Evolutionary conservation across 2,888 invertebrate genomes (phyloP), one percentile per base, ranked within the genome.

Genomic region (Ryuthela nishihirai): DNA sequence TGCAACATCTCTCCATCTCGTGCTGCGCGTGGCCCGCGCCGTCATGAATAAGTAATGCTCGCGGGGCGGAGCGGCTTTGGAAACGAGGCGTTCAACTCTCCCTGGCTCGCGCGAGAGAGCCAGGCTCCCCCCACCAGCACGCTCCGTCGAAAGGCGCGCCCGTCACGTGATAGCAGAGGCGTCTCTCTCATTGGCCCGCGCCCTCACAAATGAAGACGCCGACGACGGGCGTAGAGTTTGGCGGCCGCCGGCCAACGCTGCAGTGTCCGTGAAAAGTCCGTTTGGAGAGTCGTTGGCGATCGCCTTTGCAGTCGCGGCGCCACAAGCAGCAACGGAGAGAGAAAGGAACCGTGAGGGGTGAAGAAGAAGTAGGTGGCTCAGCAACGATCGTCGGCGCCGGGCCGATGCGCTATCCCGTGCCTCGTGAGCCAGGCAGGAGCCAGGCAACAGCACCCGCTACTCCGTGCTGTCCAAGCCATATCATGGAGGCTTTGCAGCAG

Each of bases 31-130:
- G n/a, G n/a, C n/a, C n/a, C n/a, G n/a, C n/a, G n/a, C n/a, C n/a
- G n/a, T 59, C 53, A 53, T 59, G 53, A 59, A 59, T 59, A 59
- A 45, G 52, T 59, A 53, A 59, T 59, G 59, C 29, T 10, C 12
- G 7, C 12, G 20, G 35, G 59, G 59, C 12, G 59, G 59, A 44
- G 53, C 48, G 10, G 15, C n/a, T n/a, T n/a, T n/a, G n/a, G n/a
- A n/a, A n/a, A n/a, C n/a, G n/a, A n/a, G n/a, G n/a, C n/a, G n/a
- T n/a, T n/a, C n/a, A n/a, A n/a, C n/a, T n/a, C n/a, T n/a, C n/a
- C n/a, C n/a, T n/a, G n/a, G n/a, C n/a, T n/a, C n/a, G n/a, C n/a
- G n/a, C n/a, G n/a, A n/a, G n/a, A n/a, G n/a, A n/a, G n/a, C n/a
- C n/a, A n/a, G n/a, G n/a, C n/a, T n/a, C n/a, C n/a, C n/a, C n/a